Evolutionary conservation across 2,888 invertebrate species (phyloP), one percentile per base, ranked within the genome.

Genomic region (Drosophila demipolita): DNA sequence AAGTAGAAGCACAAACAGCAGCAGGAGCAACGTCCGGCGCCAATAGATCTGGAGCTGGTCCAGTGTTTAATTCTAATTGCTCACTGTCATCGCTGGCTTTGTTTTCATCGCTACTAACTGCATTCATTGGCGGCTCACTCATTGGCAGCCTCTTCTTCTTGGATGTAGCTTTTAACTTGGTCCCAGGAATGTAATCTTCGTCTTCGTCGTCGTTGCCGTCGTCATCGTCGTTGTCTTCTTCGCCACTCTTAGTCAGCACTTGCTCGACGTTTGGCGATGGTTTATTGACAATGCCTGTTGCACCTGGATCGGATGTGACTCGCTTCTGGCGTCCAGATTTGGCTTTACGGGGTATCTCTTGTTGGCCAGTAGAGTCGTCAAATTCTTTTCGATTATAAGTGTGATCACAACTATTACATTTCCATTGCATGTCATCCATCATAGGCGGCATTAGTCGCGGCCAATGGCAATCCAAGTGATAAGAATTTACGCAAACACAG

Each of bases 401-500:
- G 20, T 57, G 61, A 36, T 75, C 75, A 50, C 97, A 97, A 77
- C 96, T 95, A 64, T 94, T 94, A 87, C 97, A 97, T 69, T 96
- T 94, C 96, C 97, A 97, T 81, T 95, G 95, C 49, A 94, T 94
- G 90, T 94, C 50, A 93, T 82, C 77, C 93, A 88, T 74, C 94
- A 94, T 78, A 26, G 64, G 65, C 71, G 94, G 95, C 7, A 94
- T 93, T 73, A 96, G 94, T 48, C 95, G 94, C 6, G 98, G 97
- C 40, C 95, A 94, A 89, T 98, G 98, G 90, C 98, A 98, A 38
- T 94, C 93, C 73, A 96, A 94, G 92, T 98, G 98, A 91, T 97
- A 98, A 6, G 96, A 96, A 92, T 97, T 97, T 53, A 97, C 96
- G 92, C 98, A 98, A 36, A 95, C 95, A 82, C 96, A 96, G 93